Evolutionary conservation across 2,113 vertebrate species (phyloP).

Genomic region (Heterochromis multidens): DNA sequence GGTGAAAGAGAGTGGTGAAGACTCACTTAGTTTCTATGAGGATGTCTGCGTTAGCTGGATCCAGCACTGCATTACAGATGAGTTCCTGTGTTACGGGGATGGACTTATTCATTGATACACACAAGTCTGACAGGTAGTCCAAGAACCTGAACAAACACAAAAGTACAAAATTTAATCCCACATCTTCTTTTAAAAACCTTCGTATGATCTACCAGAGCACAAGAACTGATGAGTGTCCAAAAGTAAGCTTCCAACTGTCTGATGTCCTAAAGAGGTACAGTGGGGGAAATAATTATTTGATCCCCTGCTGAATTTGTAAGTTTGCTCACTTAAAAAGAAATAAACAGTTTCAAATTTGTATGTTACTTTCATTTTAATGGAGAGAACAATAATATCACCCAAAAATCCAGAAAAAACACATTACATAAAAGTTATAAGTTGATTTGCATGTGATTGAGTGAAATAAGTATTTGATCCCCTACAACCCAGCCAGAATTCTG

Average conservation of each 20-base stretch:
- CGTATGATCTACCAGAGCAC: background rate
- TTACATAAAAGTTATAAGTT: too few species aligned
- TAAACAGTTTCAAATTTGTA: background rate
- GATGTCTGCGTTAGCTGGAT: slow-evolving; percentile 92
- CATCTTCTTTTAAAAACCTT: background rate
- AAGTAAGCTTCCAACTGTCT: background rate
- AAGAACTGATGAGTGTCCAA: background rate
- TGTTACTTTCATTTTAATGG: background rate
- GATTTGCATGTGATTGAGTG: too few species aligned
- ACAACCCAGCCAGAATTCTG: too few species aligned
- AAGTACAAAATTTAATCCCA: slow-evolving; percentile 66
- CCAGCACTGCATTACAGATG: slow-evolving; percentile 96
- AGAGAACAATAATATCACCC: background rate
- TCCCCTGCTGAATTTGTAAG: background rate
- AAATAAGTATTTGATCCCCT: too few species aligned
- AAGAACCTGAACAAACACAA: slow-evolving; percentile 81
- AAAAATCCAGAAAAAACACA: background rate
- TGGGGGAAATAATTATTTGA: background rate
- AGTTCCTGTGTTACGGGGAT: slow-evolving; percentile 98
- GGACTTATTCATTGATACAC: slow-evolving; percentile 98
- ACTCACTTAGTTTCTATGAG: slow-evolving; percentile 97
- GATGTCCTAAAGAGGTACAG: background rate
- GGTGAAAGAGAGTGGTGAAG: too few species aligned
- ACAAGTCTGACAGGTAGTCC: slow-evolving; percentile 96
- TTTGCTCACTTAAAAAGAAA: background rate